Evolutionary conservation across 2,888 invertebrate species (phyloP), one percentile per base, ranked within the genome.

Genomic region (Stratiomys singularior): DNA sequence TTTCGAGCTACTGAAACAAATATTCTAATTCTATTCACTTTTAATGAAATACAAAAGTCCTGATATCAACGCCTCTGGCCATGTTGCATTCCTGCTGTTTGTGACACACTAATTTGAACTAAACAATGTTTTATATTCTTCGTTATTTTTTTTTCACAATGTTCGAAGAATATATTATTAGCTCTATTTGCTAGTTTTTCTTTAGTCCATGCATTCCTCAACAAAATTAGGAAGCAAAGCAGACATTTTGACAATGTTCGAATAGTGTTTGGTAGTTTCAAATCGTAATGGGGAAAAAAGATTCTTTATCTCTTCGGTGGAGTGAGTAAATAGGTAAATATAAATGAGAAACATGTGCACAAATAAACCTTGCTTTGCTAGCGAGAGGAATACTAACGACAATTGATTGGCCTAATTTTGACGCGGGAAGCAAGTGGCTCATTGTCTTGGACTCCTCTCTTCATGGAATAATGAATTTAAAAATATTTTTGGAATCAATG

Each of bases 51-150:
- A 27, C 9, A 71, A 71, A 28, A 52, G 15, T 1, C 30, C 11
- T 58, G 30, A 58, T 72, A 58, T 72, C 58, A 72, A 72, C 56
- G 56, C 72, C 56, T 56, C 27, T 56, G 27, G 47, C n/a, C 7
- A 56, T 52, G 56, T 56, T 72, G 72, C 72, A 72, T 72, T 72
- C 72, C 37, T 58, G 21, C 9, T 72, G 56, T 13, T 58, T 56
- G 37, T 37, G 72, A 72, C 72, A 72, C 28, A 56, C 72, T 30
- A 72, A 58, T 72, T 28, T 28, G 9, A 37, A 37, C n/a, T n/a
- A 30, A 11, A 28, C 58, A 56, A 44, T 67, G 67, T 67, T 44
- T 67, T 67, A 44, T 67, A 44, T 44, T 67, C 18, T 67, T 13
- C 60, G 44, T 44, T 67, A n/a, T 44, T 44, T 23, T 21, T 46